Evolutionary conservation across 2,888 invertebrate species (phyloP), one percentile per base, ranked within the genome.

Genomic region (Aspidapion aeneum): DNA sequence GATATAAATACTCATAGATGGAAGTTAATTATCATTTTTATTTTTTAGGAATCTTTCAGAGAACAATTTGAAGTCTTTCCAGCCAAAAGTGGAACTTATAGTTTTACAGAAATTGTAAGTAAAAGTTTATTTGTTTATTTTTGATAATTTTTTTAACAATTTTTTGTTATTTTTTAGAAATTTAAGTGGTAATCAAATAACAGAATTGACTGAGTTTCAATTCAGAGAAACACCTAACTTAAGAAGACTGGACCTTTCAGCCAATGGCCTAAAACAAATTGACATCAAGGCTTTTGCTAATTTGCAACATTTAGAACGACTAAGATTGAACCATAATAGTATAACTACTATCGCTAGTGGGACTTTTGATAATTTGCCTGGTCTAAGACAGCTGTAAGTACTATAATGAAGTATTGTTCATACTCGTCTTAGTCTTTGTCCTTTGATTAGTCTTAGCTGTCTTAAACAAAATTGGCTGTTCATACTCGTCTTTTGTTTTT

Each of bases 161-260:
- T 18, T 1, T 19, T 51, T 57, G 49, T 69, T 62, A 58, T 73
- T 78, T 82, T 82, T 52, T 80, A 91, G 91, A 73, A 91, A 94
- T 80, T 82, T 95, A 59, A 92, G 90, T 75, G 87, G 86, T 74
- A 95, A 94, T 78, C 85, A 88, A 71, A 89, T 95, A 74, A 84
- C 86, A 55, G 80, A 84, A 18, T 86, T 95, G 72, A 87, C 90
- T 70, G 86, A 87, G 1, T 86, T 88, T 73, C 89, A 92, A 59
- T 94, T 96, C 77, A 84, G 83, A 69, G 88, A 89, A 75, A 85
- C 90, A 72, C 86, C 87, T 16, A 86, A 87, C 64, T 80, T 93
- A n/a, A 88, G 86, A 75, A 80, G 86, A 57, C 79, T 91, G 67
- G 89, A 90, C 76, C 76, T 91, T 63, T 89, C 90, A 0, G 82